These are phyloP conservation scores for Anthophora plumipes DNA, from an alignment of 2,888 invertebrate genomes.

Conservation along the genomic window DNA sequence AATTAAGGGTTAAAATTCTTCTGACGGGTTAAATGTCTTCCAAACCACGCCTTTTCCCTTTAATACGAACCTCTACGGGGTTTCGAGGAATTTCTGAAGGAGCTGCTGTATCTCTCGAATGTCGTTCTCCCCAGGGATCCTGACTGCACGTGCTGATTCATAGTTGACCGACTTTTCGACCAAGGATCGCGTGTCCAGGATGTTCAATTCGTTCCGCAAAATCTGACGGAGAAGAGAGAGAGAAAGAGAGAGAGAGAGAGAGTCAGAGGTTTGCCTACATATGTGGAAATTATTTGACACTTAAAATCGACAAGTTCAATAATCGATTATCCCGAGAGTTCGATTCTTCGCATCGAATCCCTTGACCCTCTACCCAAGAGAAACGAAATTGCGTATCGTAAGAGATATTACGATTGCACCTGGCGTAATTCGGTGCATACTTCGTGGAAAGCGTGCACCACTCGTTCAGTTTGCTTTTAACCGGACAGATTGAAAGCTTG, in stretches of 20 bases:
- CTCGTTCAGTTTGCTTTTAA: constrained; percentile 11
- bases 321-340: constrained; percentile 42
- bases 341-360: constrained; percentile 26
- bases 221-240: constrained; percentile 54
- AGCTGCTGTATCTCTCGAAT: constrained; percentile 6
- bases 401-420: constrained; percentile 26
- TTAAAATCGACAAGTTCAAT: constrained; percentile 26
- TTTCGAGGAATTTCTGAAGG: neutral
- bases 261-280: constrained; percentile 39
- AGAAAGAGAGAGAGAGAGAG: no score
- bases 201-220: constrained; percentile 35
- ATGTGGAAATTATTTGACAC: constrained; percentile 44
- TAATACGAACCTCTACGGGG: neutral
- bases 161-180: constrained; percentile 55
- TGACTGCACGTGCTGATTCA: constrained; percentile 39
- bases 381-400: constrained; percentile 41
- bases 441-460: constrained; percentile 24
- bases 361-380: constrained; percentile 10
- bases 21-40: neutral
- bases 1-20: neutral
- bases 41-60: neutral
- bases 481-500: neutral
- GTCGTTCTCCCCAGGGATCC: constrained; percentile 4
- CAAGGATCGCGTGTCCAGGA: constrained; percentile 55
- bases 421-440: constrained; percentile 35